Conservation (phyloP, 2,888 invertebrate species). For the Tipula helvola region DNA sequence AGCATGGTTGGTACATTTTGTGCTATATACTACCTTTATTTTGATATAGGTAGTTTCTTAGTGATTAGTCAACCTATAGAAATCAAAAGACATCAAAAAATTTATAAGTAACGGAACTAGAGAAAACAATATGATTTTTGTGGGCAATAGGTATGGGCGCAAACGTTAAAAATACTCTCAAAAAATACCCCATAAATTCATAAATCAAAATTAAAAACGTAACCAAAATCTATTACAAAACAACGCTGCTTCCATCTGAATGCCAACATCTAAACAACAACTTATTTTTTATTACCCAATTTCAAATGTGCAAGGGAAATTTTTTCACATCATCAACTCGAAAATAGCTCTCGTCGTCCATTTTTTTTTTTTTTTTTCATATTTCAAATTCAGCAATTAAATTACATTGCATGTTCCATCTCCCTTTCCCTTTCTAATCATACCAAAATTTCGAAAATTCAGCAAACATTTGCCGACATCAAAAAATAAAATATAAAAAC, state of each 20-base stretch:
- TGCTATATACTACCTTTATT: no score
- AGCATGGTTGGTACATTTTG: no score
- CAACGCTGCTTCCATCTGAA: neutral
- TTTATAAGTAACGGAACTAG: no score
- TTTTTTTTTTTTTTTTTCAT: neutral
- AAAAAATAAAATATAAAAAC: slow-evolving; percentile 6
- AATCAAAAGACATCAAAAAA: no score
- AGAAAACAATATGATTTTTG: no score
- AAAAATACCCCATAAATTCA: no score
- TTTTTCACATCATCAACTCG: neutral
- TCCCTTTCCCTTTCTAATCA: neutral
- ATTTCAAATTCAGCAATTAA: neutral
- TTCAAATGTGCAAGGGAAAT: neutral
- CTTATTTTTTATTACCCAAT: neutral
- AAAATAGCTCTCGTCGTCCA: neutral
- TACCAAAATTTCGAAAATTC: neutral
- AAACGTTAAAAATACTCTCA: neutral
- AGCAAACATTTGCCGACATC: slow-evolving; percentile 6
- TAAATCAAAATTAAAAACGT: neutral
- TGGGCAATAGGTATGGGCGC: no score
- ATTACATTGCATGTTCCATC: neutral
- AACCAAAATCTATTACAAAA: neutral
- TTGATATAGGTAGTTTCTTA: no score
- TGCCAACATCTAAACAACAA: neutral
- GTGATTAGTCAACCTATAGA: no score